phyloP scores from a whole-genome alignment of 1,140 invertebrate species.

The Eciton burchellii region DNA sequence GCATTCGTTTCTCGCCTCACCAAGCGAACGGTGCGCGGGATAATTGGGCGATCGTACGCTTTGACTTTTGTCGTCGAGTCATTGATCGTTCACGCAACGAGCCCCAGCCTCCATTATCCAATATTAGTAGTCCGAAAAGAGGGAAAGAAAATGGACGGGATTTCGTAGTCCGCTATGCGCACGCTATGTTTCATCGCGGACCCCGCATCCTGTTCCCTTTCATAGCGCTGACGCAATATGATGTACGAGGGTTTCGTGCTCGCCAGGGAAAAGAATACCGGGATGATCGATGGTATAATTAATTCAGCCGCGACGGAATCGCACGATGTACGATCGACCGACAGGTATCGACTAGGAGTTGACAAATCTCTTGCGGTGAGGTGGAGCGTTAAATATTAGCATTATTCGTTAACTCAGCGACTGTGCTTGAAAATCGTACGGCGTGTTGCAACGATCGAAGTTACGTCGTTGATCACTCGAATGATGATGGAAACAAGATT shows the following conservation, averaged over 20 bases:
- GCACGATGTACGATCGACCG: constrained; percentile 41
- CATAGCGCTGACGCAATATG: constrained; percentile 55
- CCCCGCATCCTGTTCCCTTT: constrained; percentile 45
- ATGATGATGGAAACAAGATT: too few species aligned
- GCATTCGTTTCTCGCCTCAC: neutral
- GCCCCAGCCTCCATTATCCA: constrained; percentile 9
- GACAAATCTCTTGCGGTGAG: constrained; percentile 40
- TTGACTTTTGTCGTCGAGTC: constrained; percentile 14
- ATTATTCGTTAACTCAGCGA: neutral
- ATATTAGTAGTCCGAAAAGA: constrained; percentile 49
- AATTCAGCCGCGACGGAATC: constrained; percentile 55
- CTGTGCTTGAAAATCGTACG: neutral
- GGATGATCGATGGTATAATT: constrained; percentile 60
- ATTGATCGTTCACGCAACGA: neutral
- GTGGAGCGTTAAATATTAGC: constrained; percentile 45
- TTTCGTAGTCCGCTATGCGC: constrained; percentile 30
- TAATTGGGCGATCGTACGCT: neutral
- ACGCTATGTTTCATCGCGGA: constrained; percentile 38
- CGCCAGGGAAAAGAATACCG: constrained; percentile 56
- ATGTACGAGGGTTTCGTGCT: constrained; percentile 54
- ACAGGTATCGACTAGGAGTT: constrained; percentile 45
- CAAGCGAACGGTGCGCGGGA: neutral
- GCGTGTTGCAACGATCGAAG: neutral
- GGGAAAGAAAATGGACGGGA: constrained; percentile 35
- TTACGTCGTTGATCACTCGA: neutral